Percentiles rank a stretch among this genome's conserved stretches.
phyloP scores from a whole-genome alignment of 2,113 vertebrate genomes.

The Numida meleagris region DNA sequence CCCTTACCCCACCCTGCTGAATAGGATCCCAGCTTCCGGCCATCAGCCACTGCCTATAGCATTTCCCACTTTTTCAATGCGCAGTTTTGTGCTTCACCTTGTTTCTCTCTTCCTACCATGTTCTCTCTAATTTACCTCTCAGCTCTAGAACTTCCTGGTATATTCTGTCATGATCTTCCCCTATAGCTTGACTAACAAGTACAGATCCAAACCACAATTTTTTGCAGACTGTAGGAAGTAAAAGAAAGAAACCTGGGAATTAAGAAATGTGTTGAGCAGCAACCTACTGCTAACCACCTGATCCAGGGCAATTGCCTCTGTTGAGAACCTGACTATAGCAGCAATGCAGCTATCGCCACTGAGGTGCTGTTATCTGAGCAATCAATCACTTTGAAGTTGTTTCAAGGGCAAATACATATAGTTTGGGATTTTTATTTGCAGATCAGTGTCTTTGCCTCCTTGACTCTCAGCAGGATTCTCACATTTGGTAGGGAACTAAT shows the following conservation, averaged over 20 bases:
- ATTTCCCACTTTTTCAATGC: not conserved
- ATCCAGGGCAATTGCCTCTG: not conserved
- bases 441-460: not conserved
- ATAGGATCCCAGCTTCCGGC: not conserved
- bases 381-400: not conserved
- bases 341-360: not conserved
- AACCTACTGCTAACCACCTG: not conserved
- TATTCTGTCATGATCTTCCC: not conserved
- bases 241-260: not conserved
- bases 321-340: not conserved
- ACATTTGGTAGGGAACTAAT: not conserved
- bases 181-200: not conserved
- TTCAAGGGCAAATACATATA: not conserved
- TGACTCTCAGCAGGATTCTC: not conserved
- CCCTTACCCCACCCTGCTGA: not conserved
- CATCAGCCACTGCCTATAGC: not conserved
- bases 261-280: not conserved
- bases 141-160: not conserved
- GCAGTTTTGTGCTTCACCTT: not conserved
- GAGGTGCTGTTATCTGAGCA: not conserved
- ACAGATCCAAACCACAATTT: not conserved
- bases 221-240: not conserved
- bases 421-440: not conserved
- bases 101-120: not conserved
- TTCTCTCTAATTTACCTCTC: not conserved